phyloP scores from a whole-genome alignment of 1,140 invertebrate species.

The Spodoptera litura region DNA sequence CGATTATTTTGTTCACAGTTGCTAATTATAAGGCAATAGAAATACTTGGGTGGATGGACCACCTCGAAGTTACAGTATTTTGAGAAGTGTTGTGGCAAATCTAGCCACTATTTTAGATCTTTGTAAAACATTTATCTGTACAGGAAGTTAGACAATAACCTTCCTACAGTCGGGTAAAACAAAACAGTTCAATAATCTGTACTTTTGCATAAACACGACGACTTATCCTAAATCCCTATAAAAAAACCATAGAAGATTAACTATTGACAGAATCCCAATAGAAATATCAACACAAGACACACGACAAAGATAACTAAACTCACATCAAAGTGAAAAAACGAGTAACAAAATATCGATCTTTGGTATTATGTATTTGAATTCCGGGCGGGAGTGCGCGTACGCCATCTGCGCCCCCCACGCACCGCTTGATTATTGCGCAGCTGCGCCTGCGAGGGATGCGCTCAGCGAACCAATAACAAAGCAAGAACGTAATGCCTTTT shows the following conservation, averaged over 20 bases:
- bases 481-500: slow-evolving; percentile 30
- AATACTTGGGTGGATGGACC: slow-evolving; percentile 34
- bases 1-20: slow-evolving; percentile 39
- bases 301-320: slow-evolving; percentile 31
- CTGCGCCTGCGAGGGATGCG: slow-evolving; percentile 67
- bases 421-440: slow-evolving; percentile 74
- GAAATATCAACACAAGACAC: neutral
- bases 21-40: slow-evolving; percentile 41
- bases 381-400: slow-evolving; percentile 60
- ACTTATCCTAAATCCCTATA: too few relatives aligned
- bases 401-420: slow-evolving; percentile 81
- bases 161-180: too few relatives aligned
- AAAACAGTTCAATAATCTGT: too few relatives aligned
- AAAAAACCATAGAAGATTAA: neutral
- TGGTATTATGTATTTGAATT: slow-evolving; percentile 38
- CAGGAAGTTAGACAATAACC: too few relatives aligned
- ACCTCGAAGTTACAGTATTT: slow-evolving; percentile 11
- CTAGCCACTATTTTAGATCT: neutral
- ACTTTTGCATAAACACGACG: too few relatives aligned
- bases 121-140: neutral
- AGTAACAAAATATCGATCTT: slow-evolving; percentile 39
- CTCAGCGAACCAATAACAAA: slow-evolving; percentile 29
- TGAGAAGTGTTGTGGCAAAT: neutral
- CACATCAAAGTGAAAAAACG: slow-evolving; percentile 22
- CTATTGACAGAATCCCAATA: neutral